These are phyloP conservation scores for Phrynocephalus guinanensis DNA, from an alignment of 2,797 vertebrate genomes.

Conservation along the genomic window DNA sequence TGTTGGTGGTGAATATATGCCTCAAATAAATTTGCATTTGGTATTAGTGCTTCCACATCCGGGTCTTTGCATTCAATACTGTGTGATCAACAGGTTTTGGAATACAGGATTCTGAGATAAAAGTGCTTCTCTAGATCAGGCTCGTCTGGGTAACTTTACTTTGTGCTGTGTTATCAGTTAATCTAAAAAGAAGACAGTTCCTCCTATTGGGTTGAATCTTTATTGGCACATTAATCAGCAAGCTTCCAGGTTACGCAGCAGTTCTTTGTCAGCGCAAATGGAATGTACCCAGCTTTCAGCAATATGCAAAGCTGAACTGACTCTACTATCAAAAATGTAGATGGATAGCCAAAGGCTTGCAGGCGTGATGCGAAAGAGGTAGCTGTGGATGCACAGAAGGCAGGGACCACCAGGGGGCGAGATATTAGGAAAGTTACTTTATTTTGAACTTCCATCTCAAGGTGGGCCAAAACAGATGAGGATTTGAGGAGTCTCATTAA, in stretches of 20 bases:
- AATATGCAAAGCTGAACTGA: background rate
- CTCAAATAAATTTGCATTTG: background rate
- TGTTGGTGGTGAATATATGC: background rate
- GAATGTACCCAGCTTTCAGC: background rate
- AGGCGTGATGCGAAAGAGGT: background rate
- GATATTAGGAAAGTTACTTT: background rate
- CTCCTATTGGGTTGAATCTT: background rate
- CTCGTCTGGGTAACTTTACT: background rate
- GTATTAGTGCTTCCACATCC: background rate
- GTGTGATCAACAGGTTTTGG: background rate
- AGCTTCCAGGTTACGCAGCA: constrained; percentile 5
- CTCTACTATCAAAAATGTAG: background rate
- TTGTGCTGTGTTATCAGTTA: background rate
- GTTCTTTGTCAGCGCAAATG: background rate
- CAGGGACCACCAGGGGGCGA: background rate
- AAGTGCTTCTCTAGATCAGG: background rate
- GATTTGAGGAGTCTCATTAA: too few relatives aligned
- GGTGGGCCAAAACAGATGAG: too few relatives aligned
- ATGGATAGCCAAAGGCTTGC: background rate
- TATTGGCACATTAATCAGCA: background rate
- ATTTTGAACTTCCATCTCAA: too few relatives aligned
- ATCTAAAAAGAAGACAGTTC: background rate
- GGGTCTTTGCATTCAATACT: background rate
- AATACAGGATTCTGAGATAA: background rate
- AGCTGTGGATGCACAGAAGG: background rate